phyloP scores from a whole-genome alignment of 2,797 vertebrate genomes.

The Fistularia commersonii region DNA sequence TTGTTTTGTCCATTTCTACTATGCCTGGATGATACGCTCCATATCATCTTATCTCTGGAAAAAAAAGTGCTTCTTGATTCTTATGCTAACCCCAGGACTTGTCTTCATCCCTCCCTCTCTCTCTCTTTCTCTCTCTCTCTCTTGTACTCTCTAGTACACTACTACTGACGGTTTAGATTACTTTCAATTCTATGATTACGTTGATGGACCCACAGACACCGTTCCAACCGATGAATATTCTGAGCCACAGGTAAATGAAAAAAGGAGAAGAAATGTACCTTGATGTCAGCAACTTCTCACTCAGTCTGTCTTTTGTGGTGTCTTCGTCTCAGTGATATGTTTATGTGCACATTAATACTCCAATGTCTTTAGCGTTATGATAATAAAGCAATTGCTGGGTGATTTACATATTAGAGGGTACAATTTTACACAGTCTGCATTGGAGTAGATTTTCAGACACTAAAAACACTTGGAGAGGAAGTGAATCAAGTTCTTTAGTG shows the following conservation, averaged over 20 bases:
- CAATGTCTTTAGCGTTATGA: not conserved
- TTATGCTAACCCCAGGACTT: conserved; percentile 67
- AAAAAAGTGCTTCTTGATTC: conserved; percentile 17
- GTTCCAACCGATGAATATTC: conserved; percentile 83
- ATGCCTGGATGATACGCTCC: conserved; percentile 37
- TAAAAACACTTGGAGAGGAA: too few species aligned
- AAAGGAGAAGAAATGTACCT: conserved; percentile 33
- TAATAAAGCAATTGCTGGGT: too few species aligned
- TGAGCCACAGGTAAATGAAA: conserved; percentile 89
- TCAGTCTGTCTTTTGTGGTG: conserved; percentile 30
- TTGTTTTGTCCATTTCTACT: conserved; percentile 23
- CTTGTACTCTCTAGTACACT: conserved; percentile 82
- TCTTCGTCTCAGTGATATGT: conserved; percentile 47
- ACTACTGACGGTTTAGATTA: conserved; percentile 89
- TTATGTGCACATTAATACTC: conserved; percentile 27
- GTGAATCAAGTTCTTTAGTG: too few species aligned
- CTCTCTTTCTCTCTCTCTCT: conserved; percentile 60
- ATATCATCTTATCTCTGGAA: conserved; percentile 37
- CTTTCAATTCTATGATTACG: conserved; percentile 90
- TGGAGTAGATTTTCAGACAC: too few species aligned
- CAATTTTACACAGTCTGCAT: too few species aligned
- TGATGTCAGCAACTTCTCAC: conserved; percentile 12
- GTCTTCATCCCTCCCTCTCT: conserved; percentile 50
- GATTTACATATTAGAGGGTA: too few species aligned
- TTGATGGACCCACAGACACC: conserved; percentile 84